A percentile compares a stretch with the other conserved stretches of the same genome.
These are phyloP conservation scores for Nothobranchius furzeri DNA, from an alignment of 2,113 vertebrate genomes.

Conservation along the genomic window DNA sequence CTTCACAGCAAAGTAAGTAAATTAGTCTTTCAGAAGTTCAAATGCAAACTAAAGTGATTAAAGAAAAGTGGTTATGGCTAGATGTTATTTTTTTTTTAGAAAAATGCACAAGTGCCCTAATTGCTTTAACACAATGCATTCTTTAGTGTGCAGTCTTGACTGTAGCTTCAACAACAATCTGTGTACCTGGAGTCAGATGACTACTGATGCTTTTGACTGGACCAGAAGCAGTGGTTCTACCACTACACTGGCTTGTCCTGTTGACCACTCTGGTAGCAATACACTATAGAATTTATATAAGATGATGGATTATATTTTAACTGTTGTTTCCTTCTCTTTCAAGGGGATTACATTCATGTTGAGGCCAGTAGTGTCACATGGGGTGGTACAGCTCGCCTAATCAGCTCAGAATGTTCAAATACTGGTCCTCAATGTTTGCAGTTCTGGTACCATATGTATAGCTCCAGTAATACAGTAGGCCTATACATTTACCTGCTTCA, in stretches of 20 bases:
- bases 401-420: conserved; percentile 72
- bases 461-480: conserved; percentile 73
- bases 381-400: conserved; percentile 73
- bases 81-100: too few relatives aligned
- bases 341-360: conserved; percentile 76
- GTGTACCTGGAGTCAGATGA: conserved; percentile 63
- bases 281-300: neutral
- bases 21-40: too few relatives aligned
- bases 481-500: conserved; percentile 76
- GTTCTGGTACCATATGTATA: conserved; percentile 88
- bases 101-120: too few relatives aligned
- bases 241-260: conserved; percentile 56
- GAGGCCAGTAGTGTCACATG: conserved; percentile 47
- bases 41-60: too few relatives aligned
- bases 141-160: conserved; percentile 50
- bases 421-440: conserved; percentile 80
- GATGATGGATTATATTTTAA: neutral
- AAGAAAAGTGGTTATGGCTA: too few relatives aligned
- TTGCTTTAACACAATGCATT: too few relatives aligned
- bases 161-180: conserved; percentile 59
- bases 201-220: conserved; percentile 69
- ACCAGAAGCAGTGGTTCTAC: conserved; percentile 55
- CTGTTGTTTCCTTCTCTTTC: neutral
- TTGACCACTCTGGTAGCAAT: conserved; percentile 57
- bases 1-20: conserved; percentile 41